Base-by-base conservation (phyloP, 2,113 vertebrate genomes). In the Oplegnathus fasciatus region DNA sequence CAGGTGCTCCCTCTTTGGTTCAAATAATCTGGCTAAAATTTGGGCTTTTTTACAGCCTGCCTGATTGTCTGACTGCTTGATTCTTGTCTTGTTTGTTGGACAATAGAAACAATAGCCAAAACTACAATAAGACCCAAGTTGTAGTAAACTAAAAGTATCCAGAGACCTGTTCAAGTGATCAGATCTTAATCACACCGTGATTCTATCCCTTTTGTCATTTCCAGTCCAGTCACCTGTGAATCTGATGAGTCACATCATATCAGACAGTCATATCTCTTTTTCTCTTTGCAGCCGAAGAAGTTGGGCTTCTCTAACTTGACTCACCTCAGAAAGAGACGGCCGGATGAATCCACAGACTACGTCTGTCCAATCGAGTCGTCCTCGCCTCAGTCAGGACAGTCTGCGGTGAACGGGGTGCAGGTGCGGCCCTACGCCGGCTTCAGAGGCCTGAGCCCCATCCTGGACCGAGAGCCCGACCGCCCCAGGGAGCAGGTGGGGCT, bases 251-350 rank as follows among this genome's bases (percentile, higher is more conserved):
- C 34, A 14, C 13, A 13, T 40, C 20, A 7, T 3, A 64, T 32
- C 32, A 54, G 68, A 22, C 26, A 20, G n/a, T 71, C 44, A 40
- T 13, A 32, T 37, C 14, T 0, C 13, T 15, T 17, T 22, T 0
- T 62, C 37, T 77, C 74, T 64, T 80, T 95, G 85, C 91, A 99
- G 98, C 97, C 97, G 52, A 99, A 97, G 95, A 99, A 99, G 93
- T 94, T 98, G 60, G 97, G 97, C 75, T 98, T 99, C 94, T 97
- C 98, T 1, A 97, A 97, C 91, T 96, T 99, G 89, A 96, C 98
- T 81, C 96, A 99, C 73, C 95, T 99, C 70, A 93, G 98, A 81
- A 97, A 97, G 93, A 96, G 97, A 94, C 97, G 97, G 50, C 88
- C 96, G 2, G 98, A 98, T 1, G 97, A 99, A 69, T 97, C 97